Evolutionary conservation across 2,888 invertebrate genomes (phyloP), one percentile per base, ranked within the genome.

Genomic region (Xanthorhoe designata): DNA sequence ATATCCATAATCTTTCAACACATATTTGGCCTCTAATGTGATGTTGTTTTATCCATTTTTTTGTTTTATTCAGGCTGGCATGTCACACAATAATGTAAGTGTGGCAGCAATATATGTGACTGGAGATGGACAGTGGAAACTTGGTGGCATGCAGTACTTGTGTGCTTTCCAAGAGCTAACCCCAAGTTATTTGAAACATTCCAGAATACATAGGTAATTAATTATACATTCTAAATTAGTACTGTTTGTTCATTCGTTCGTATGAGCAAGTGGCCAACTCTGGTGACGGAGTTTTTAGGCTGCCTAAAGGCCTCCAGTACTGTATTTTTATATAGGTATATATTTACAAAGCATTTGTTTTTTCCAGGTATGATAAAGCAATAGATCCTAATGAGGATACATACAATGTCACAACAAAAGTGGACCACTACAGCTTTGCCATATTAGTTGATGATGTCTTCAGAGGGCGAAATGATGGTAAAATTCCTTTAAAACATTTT

Each of bases 41-140:
- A 42, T 42, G 1, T 4, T 24, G 18, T 50, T 53, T 60, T 45
- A 42, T 42, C 38, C 29, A 56, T 64, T 32, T 9, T 13, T n/a
- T 52, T 18, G 2, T 35, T 32, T 10, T 55, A 87, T 91, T 52
- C 76, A 96, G 94, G 97, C 97, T 52, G 84, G 91, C 55, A 95
- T 96, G 69, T 96, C 97, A 7, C 98, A 98, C 87, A 97, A 98
- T 73, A 98, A 98, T 90, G 94, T 98, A 7, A 96, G 97, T 83
- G 90, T 95, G 73, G 95, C 96, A 71, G 96, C 98, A 4, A 94
- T 98, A 68, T 98, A 97, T 90, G 96, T 98, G 7, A 96, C 96
- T 29, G 94, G 95, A 15, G 97, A 98, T 89, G 98, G 98, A 0
- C 95, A 95, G 65, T 98, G 98, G 98, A 97, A 97, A 82, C 92